Conservation (phyloP, 2,113 vertebrate species). For the Crotalus helleri region DNA sequence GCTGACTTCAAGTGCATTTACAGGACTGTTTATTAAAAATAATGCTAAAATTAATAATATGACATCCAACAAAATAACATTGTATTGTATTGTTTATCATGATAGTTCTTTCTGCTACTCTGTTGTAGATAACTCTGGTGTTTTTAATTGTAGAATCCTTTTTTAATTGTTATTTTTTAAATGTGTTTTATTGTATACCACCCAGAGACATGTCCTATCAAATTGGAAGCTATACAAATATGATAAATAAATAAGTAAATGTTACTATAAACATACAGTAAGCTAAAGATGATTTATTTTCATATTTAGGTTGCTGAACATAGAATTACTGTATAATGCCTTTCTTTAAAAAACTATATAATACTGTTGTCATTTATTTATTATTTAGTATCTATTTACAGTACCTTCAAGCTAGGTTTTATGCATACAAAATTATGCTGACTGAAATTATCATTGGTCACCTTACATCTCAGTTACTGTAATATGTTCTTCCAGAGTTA, state of each 20-base stretch:
- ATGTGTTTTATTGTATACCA: background rate
- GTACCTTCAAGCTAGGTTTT: background rate
- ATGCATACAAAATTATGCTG: background rate
- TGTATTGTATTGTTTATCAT: background rate
- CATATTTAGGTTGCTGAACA: background rate
- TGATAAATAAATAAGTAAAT: background rate
- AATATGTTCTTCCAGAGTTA: background rate
- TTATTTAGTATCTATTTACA: background rate
- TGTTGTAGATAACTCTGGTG: background rate
- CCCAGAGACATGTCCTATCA: background rate
- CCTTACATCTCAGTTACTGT: background rate
- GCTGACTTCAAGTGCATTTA: background rate
- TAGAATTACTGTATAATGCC: background rate
- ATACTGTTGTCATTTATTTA: background rate
- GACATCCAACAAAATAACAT: background rate
- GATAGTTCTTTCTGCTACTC: background rate
- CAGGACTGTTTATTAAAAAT: background rate
- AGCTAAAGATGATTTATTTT: background rate
- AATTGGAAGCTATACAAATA: background rate
- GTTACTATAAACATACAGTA: background rate
- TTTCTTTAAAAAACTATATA: background rate
- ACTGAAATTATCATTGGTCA: background rate
- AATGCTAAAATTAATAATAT: background rate
- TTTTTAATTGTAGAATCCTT: background rate
- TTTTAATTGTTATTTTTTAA: background rate